Evolutionary conservation across 2,888 invertebrate genomes (phyloP), one percentile per base, ranked within the genome.

Genomic region (Melinaea menophilus): DNA sequence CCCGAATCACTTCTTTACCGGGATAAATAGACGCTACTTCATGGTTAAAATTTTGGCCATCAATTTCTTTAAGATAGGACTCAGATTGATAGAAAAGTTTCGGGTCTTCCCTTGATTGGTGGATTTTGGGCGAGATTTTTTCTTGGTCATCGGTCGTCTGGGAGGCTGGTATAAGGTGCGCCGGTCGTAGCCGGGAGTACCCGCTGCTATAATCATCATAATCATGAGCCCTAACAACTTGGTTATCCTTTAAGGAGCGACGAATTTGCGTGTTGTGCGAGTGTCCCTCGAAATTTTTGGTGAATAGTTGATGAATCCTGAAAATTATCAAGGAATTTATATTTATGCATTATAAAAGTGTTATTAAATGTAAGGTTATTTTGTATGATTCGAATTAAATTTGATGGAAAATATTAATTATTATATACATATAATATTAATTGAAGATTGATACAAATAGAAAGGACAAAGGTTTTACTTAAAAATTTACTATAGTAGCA

Each of bases 61-160:
- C 73, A 83, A 74, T 71, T 79, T 88, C 81, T 79, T 86, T 75
- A 84, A 82, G 76, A 79, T 89, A 90, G 69, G 84, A 72, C 75
- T 84, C 83, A 83, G 89, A 89, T 67, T 85, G 86, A 72, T 90
- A 90, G 79, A 82, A 90, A 68, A 85, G 76, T 47, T 84, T 79
- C 4, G 90, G 90, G 77, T 90, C 86, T 81, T 89, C 86, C 72
- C 82, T 78, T 61, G 90, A 86, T 66, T 83, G 76, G 77, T 88
- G 78, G 68, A 85, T 68, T 75, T 83, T 80, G 76, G 79, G 62
- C 66, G 79, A 48, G 61, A 54, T 58, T 74, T 80, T 60, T 46
- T 61, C 62, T 9, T 65, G 56, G 33, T 64, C 13, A 31, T 60
- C 11, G 80, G 73, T 55, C 79, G 77, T 57, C 72, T 73, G 22